Percentiles rank a stretch among this genome's conserved stretches.
Conservation (phyloP, 2,797 vertebrate genomes). For the Darevskia nairensis region DNA sequence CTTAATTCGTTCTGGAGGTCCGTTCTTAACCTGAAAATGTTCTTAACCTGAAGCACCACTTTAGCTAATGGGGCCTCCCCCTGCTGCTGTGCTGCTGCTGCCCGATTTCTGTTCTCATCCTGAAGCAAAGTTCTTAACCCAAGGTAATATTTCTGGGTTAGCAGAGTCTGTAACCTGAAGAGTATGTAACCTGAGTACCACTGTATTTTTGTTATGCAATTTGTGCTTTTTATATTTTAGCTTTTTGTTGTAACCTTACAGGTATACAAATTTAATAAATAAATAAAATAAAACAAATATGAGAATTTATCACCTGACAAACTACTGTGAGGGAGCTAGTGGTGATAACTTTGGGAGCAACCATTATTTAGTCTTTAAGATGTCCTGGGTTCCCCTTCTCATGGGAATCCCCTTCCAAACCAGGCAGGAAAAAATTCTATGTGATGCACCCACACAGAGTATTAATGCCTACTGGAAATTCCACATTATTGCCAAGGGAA, state of each 20-base stretch:
- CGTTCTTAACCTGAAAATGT: too few relatives aligned
- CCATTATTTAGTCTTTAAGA: not conserved
- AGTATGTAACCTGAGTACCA: too few relatives aligned
- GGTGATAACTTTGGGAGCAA: not conserved
- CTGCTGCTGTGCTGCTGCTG: too few relatives aligned
- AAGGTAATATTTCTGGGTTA: too few relatives aligned
- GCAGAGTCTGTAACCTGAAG: too few relatives aligned
- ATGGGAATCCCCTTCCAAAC: conserved; percentile 1
- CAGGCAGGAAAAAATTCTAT: conserved; percentile 15
- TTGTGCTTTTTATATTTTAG: not conserved
- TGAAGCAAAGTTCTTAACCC: too few relatives aligned
- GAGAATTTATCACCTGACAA: not conserved
- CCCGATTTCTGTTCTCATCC: too few relatives aligned
- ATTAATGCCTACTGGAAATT: conserved; percentile 20
- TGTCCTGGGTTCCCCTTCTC: not conserved
- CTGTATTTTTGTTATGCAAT: not conserved
- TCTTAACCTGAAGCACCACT: too few relatives aligned
- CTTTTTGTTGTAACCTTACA: too few relatives aligned
- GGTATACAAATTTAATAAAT: not conserved
- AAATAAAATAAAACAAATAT: not conserved
- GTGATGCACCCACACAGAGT: not conserved
- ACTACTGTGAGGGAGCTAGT: not conserved
- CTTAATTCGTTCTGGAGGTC: too few relatives aligned
- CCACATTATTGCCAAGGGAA: conserved; percentile 16
- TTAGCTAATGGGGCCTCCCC: too few relatives aligned